Conservation (phyloP, 2,888 invertebrate genomes). For the Lithophane ornitopus region DNA sequence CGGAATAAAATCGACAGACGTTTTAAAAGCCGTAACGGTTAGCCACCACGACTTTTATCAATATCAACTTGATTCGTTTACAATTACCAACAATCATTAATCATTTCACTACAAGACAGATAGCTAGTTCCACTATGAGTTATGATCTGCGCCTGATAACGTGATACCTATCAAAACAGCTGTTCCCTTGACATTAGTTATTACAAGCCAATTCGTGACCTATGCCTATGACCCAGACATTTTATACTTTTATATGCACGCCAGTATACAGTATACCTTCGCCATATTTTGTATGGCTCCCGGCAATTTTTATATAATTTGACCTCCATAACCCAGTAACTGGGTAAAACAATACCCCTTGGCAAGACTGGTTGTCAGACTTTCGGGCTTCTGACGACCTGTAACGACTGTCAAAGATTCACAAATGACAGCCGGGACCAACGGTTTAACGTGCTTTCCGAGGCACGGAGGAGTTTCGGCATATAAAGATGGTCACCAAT, state of each 20-base stretch:
- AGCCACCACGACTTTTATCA: conserved; percentile 14
- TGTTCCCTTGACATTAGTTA: conserved; percentile 53
- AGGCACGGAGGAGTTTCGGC: too few relatives aligned
- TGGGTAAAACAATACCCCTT: too few relatives aligned
- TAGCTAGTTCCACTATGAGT: conserved; percentile 17
- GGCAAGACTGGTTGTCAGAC: too few relatives aligned
- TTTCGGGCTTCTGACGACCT: too few relatives aligned
- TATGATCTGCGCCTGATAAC: conserved; percentile 49
- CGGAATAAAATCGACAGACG: not conserved
- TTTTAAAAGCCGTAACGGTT: not conserved
- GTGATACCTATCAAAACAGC: conserved; percentile 48
- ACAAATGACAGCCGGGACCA: too few relatives aligned
- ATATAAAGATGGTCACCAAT: too few relatives aligned
- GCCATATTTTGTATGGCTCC: not conserved
- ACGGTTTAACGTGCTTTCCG: too few relatives aligned
- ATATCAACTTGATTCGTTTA: conserved; percentile 30
- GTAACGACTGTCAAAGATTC: too few relatives aligned
- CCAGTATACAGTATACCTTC: not conserved
- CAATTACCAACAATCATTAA: conserved; percentile 22
- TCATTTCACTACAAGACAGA: conserved; percentile 39
- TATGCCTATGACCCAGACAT: conserved; percentile 54
- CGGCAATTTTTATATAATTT: too few relatives aligned
- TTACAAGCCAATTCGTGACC: conserved; percentile 51
- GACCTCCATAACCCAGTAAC: too few relatives aligned
- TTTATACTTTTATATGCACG: conserved; percentile 16